Percentiles rank a stretch among this genome's conserved stretches.
These are phyloP conservation scores for Fragum fragum DNA, from an alignment of 2,888 invertebrate species.

Conservation along the genomic window DNA sequence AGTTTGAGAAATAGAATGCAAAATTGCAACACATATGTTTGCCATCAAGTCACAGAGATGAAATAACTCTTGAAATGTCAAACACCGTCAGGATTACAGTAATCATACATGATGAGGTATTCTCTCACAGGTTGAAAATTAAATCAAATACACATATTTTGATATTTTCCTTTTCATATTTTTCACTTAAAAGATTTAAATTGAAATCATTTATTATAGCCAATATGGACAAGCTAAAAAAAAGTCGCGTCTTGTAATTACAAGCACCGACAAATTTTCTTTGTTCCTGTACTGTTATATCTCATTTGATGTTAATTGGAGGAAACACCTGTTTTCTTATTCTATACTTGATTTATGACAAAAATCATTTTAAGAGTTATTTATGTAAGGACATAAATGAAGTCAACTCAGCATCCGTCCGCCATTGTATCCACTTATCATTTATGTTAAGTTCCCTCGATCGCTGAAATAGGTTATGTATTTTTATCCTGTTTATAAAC, in stretches of 20 bases:
- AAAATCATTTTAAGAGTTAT: background rate
- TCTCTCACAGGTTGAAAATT: constrained; percentile 18
- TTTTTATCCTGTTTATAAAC: constrained; percentile 59
- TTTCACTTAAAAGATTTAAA: no score
- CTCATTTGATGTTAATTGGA: constrained; percentile 12
- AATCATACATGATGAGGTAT: constrained; percentile 20
- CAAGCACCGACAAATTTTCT: constrained; percentile 1
- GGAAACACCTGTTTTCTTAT: constrained; percentile 15
- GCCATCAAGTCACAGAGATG: constrained; percentile 25
- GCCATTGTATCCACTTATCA: constrained; percentile 69
- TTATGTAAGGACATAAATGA: constrained; percentile 37
- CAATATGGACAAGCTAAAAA: no score
- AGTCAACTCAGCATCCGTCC: constrained; percentile 64
- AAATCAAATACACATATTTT: background rate
- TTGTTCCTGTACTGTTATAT: constrained; percentile 4
- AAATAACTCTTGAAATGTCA: constrained; percentile 29
- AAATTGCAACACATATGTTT: constrained; percentile 27
- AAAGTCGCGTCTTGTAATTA: background rate
- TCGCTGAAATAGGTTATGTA: constrained; percentile 63
- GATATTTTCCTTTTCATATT: no score
- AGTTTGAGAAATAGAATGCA: constrained; percentile 24
- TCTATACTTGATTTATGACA: background rate
- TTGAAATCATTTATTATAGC: no score
- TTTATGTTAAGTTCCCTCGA: constrained; percentile 65
- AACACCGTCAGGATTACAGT: constrained; percentile 6